Evolutionary conservation across 2,797 vertebrate species (phyloP), one percentile per base, ranked within the genome.

Genomic region (Carapus acus): DNA sequence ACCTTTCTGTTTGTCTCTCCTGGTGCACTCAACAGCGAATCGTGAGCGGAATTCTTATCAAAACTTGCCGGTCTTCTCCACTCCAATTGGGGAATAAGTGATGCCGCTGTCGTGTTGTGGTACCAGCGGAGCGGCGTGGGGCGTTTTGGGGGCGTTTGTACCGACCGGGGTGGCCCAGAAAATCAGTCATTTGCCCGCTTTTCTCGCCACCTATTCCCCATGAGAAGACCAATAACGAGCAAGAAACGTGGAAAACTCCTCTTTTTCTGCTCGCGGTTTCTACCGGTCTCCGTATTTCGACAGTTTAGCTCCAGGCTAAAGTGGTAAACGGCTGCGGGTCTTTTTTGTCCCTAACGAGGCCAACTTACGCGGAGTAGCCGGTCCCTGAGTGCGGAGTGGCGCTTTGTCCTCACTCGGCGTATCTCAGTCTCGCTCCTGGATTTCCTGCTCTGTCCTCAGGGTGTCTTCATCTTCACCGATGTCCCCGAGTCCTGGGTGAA

Each of bases 381-480:
- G 34, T n/a, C n/a, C n/a, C n/a, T n/a, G n/a, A n/a, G n/a, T n/a
- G n/a, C n/a, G n/a, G n/a, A n/a, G n/a, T n/a, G 20, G 54, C 7
- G 16, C 19, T 33, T 55, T 27, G 24, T 27, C 9, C n/a, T n/a
- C n/a, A n/a, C n/a, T n/a, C n/a, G n/a, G n/a, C n/a, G n/a, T 27
- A 27, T 4, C 9, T 27, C 18, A 24, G 13, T 15, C 15, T 40
- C 36, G 9, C 1, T n/a, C 39, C 45, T 36, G 29, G 12, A 1
- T 41, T 15, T 8, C 11, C 17, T 1, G 15, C 6, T 56, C 31
- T 7, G 31, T 21, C 22, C 15, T 79, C 52, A 67, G 24, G 4
- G 22, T 47, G 41, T 66, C 47, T 58, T 78, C 69, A 71, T 71
- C 76, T 68, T 71, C 72, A 76, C 80, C 79, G 81, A 74, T 81